These are phyloP conservation scores for Drosophila lutescens DNA, from an alignment of 2,888 invertebrate species.

Conservation along the genomic window DNA sequence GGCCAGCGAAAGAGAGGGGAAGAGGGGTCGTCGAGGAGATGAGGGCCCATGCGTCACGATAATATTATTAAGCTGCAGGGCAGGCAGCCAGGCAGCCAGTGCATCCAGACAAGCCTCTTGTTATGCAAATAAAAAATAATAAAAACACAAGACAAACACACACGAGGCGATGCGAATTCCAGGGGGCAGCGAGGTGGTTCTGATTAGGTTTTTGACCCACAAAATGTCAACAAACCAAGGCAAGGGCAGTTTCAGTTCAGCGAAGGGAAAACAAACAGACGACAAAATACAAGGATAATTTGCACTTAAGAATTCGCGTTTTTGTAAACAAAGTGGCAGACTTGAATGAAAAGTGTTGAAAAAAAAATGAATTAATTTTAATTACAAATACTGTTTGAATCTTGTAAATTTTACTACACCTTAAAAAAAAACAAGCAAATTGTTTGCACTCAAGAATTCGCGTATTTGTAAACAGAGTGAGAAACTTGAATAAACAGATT, in stretches of 20 bases:
- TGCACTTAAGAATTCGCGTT: neutral
- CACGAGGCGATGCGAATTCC: neutral
- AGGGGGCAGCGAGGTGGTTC: neutral
- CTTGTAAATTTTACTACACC: too few species aligned
- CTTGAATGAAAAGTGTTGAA: neutral
- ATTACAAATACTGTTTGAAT: too few species aligned
- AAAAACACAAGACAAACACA: constrained; percentile 8
- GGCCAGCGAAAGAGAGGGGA: neutral
- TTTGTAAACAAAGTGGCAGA: neutral
- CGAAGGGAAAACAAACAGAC: constrained; percentile 5
- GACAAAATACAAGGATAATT: neutral
- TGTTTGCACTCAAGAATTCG: neutral
- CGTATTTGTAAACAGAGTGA: neutral
- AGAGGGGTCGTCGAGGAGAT: neutral
- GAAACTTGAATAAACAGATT: neutral
- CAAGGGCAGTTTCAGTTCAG: constrained; percentile 5
- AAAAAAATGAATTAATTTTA: too few species aligned
- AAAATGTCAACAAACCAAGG: constrained; percentile 25
- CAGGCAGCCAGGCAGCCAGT: constrained; percentile 1
- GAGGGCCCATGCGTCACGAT: constrained; percentile 29
- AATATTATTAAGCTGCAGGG: constrained; percentile 12
- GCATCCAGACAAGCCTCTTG: constrained; percentile 15
- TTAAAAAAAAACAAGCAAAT: too few species aligned
- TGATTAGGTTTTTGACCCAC: constrained; percentile 31
- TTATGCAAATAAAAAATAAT: constrained; percentile 16